Conservation (phyloP, 2,113 vertebrate species). For the Patagioenas fasciata region DNA sequence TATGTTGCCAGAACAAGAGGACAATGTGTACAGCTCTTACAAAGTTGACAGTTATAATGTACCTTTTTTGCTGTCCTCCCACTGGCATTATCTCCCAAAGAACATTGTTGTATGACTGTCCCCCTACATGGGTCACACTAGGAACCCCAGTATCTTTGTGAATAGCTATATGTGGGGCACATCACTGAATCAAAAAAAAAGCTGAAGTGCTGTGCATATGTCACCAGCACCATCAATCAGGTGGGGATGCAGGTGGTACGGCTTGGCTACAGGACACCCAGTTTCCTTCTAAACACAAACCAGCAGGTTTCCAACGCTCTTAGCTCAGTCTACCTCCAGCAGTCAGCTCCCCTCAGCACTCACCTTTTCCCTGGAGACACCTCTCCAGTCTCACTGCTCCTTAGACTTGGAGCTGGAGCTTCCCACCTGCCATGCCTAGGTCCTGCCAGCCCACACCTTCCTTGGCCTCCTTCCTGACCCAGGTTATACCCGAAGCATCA, state of each 20-base stretch:
- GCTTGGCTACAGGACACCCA: neutral
- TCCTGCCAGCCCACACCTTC: neutral
- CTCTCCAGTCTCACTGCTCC: neutral
- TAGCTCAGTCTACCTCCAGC: neutral
- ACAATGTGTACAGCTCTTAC: neutral
- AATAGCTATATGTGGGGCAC: neutral
- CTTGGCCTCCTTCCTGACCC: neutral
- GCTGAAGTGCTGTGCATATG: fast-evolving
- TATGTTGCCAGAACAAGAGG: neutral
- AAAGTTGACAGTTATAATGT: neutral
- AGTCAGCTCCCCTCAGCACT: neutral
- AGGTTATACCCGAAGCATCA: neutral
- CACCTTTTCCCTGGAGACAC: neutral
- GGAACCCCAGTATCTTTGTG: neutral
- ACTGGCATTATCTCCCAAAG: neutral
- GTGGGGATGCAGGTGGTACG: neutral
- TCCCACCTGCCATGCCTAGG: neutral
- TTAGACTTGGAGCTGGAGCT: neutral
- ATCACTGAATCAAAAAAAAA: neutral
- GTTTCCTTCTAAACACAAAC: neutral
- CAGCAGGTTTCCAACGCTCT: neutral
- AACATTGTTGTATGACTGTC: neutral
- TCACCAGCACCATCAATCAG: fast-evolving
- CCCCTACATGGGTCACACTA: neutral
- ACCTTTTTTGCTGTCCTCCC: neutral